Base-by-base conservation (phyloP, 1,140 invertebrate genomes). In the Heliconius melpomene region DNA sequence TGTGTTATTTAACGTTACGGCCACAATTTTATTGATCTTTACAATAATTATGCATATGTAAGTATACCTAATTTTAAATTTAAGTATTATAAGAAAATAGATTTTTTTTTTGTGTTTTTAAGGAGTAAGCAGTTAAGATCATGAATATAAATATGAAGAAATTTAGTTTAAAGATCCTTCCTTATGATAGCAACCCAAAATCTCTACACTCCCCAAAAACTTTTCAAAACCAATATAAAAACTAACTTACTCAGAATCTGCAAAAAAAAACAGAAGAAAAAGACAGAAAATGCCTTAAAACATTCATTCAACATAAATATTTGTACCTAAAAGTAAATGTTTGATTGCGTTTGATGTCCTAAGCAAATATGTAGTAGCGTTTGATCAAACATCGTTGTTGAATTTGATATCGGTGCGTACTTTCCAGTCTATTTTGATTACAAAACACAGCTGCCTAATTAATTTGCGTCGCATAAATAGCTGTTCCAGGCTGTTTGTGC, bases 281-380 rank as follows among this genome's bases (percentile, higher is more conserved):
- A 9, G 13, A 40, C 16, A 16, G 18, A 38, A 72, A 72, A 40
- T 3, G 7, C 32, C 36, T 23, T 72, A 72, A 72, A 72, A 72
- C 36, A 72, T 72, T 72, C 71, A 72, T 36, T 38, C 32, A n/a
- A 36, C 36, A 40, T 40, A 72, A 72, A 72, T 72, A 72, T 72
- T 72, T 38, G 71, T 72, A 20, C 2, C 71, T 7, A 20, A 38
- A 72, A 38, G 20, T 23, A 72, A 72, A 72, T 72, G 71, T 72
- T 72, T 40, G 71, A 40, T 38, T 40, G 71, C 71, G 71, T 72
- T 72, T 72, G 71, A 72, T 72, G 71, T 72, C 71, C 71, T 72
- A 72, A 72, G 71, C 18, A 72, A 72, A 72, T 72, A 66, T 66
- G 60, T 66, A 72, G 71, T 38, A 38, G 18, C 36, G 71, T 72